Percentiles rank a stretch among this genome's conserved stretches.
Evolutionary conservation across 1,140 invertebrate species (phyloP).

Genomic region (Microvelia longipes): DNA sequence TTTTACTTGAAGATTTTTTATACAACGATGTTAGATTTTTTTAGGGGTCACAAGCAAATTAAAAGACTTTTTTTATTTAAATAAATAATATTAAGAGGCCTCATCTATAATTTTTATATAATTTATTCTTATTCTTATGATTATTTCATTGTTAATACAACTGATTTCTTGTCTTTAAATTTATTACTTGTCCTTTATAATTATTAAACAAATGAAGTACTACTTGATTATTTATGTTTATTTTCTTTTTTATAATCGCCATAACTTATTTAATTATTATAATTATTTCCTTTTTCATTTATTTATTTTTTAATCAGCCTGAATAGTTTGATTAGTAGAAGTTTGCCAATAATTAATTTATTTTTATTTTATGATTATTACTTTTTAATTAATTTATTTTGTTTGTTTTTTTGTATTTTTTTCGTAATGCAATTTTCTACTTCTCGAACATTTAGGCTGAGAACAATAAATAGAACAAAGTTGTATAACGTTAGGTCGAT

Average conservation of each 20-base stretch:
- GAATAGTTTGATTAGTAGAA: conserved; percentile 19
- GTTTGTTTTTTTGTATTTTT: too few relatives aligned
- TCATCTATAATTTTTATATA: not conserved
- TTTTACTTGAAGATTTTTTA: not conserved
- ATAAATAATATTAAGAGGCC: not conserved
- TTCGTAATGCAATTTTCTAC: conserved; percentile 15
- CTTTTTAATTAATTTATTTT: conserved; percentile 8
- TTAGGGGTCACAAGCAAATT: not conserved
- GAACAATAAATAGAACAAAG: not conserved
- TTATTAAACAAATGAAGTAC: too few relatives aligned
- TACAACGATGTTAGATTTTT: not conserved
- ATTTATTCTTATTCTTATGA: too few relatives aligned
- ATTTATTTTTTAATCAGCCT: conserved; percentile 9
- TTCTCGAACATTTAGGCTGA: conserved; percentile 18
- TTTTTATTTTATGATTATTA: conserved; percentile 13
- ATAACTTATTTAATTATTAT: too few relatives aligned
- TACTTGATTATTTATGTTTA: too few relatives aligned
- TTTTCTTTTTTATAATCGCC: too few relatives aligned
- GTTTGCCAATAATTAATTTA: conserved; percentile 10
- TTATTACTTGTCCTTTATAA: too few relatives aligned
- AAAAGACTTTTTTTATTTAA: not conserved
- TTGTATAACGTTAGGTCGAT: not conserved
- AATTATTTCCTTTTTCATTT: too few relatives aligned
- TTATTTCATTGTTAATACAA: too few relatives aligned
- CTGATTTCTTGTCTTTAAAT: too few relatives aligned